Conservation (phyloP, 2,797 vertebrate genomes). For the Ciconia nigra region DNA sequence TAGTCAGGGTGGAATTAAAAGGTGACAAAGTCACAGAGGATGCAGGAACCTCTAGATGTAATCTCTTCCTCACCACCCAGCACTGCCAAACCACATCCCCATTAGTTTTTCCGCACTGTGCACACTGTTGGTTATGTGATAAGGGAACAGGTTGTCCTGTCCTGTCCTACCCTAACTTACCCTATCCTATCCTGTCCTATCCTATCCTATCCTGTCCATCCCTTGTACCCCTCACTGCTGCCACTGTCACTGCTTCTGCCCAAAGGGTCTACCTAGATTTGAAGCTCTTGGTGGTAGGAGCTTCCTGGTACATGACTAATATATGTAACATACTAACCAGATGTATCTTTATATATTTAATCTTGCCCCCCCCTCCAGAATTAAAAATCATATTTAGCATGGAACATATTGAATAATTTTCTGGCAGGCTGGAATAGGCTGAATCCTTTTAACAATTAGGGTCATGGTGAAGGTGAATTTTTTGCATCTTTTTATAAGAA, state of each 20-base stretch:
- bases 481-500: neutral
- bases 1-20: neutral
- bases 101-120: neutral
- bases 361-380: neutral
- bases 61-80: neutral
- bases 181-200: neutral
- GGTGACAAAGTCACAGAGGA: neutral
- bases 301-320: neutral
- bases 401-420: neutral
- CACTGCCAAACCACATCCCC: neutral
- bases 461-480: neutral
- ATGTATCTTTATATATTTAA: neutral
- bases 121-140: neutral
- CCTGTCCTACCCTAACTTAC: accelerated
- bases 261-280: neutral
- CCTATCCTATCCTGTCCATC: neutral
- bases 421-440: neutral
- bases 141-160: neutral
- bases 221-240: accelerated
- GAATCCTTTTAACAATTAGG: neutral
- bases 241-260: neutral
- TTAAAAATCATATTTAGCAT: neutral
- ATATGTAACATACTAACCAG: neutral
- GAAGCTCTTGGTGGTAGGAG: neutral
- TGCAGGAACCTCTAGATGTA: neutral